Base-by-base conservation (phyloP, 2,888 invertebrate genomes). In the Oscheius onirici region DNA sequence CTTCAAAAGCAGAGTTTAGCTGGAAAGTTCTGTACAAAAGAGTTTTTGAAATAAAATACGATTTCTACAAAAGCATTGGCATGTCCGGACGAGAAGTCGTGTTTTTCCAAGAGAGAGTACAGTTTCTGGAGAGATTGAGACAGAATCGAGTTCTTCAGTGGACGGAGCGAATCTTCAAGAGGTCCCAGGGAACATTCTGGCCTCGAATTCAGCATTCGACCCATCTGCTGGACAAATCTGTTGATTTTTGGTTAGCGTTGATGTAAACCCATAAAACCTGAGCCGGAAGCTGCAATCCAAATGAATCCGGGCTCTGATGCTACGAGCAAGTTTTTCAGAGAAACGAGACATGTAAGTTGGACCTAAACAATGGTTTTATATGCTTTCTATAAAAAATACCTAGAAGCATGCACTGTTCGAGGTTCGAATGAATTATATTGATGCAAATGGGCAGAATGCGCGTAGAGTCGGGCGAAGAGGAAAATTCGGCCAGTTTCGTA, bases 41-140 rank as follows among this genome's bases (percentile, higher is more conserved):
- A 17, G 1, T 10, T 13, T 54, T 22, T 54, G 17, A 20, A 15
- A 34, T 6, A 54, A 67, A 58, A 55, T 40, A 66, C 66, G 44
- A 78, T 69, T 54, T 82, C 81, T 10, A 80, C 80, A 65, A 82
- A 82, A n/a, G 78, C 73, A 46, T 75, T 77, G 3, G 79, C 73
- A 61, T 77, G 74, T 5, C 77, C 52, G 0, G 74, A 69, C 10
- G 77, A 65, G 58, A 82, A 78, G 57, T 82, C 79, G 49, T 82
- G 78, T 69, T 92, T 91, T 85, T 95, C 92, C 0, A 94, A 93
- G 8, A 94, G 92, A 86, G 94, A 94, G 79, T 94, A 91, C 26
- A 95, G 90, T 75, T 93, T 91, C 0, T 93, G 93, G 77, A 95
- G 90, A 1, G 94, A 94, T 84, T 92, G 83, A 8, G 80, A 77